Base-by-base conservation (phyloP, 2,113 vertebrate genomes). In the Chroicocephalus ridibundus region DNA sequence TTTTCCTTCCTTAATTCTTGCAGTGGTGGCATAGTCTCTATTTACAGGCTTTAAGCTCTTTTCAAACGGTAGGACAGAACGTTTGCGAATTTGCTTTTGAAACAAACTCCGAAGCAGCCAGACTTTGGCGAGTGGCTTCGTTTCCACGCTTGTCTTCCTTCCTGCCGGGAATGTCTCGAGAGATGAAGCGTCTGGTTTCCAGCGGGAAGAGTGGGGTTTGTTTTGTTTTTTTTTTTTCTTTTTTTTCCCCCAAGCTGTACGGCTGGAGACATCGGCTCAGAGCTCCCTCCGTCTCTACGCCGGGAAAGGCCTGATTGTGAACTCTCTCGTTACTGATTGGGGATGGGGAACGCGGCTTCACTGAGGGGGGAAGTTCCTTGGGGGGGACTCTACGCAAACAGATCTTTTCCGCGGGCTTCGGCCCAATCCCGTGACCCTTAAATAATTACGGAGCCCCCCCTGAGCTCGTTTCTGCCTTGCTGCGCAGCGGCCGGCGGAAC, bases 1-100 rank as follows among this genome's bases (percentile, higher is more conserved):
- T 51, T 40, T 34, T 65, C 54, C 51, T 64, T 95, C 42, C 87
- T 96, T 82, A 96, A 96, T 84, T 86, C 88, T 91, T 32, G 81
- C 90, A 34, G 90, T 49, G 93, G 89, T 86, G 90, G 87, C 85
- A 38, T 36, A 94, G 90, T 94, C 84, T 94, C 89, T 98, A 96
- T 97, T 96, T 97, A 98, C 97, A 98, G 95, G 98, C 98, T 97
- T 96, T 94, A 84, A 96, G 96, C 96, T 96, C 95, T 57, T 57
- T 34, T 76, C 38, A 38, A 75, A 71, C 42, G 31, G 86, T 17
- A 87, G 91, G 75, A 80, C 82, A 91, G 69, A 82, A 96, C 4
- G 46, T 40, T 52, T 34, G 91, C 61, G 88, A 87, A 91, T 94
- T 96, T 95, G 96, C 88, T 96, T 97, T 96, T 88, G 92, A 95